Evolutionary conservation across 2,888 invertebrate genomes (phyloP).

Genomic region (Entomobrya proxima): DNA sequence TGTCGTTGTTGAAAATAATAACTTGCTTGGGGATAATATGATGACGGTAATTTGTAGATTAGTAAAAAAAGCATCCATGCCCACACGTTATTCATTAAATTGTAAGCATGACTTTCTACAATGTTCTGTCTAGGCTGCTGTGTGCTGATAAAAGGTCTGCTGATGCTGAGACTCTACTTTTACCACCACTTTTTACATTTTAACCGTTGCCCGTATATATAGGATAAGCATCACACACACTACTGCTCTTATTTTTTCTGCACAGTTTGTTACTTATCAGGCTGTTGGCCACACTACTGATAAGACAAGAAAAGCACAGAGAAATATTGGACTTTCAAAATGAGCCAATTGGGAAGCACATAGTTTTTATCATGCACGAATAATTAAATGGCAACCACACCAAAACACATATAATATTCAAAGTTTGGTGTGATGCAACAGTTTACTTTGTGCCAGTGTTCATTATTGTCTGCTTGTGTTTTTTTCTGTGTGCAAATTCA

Average conservation of each 20-base stretch:
- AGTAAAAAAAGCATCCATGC: background rate
- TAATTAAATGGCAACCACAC: background rate
- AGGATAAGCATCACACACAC: background rate
- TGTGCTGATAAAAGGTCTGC: background rate
- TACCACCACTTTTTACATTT: background rate
- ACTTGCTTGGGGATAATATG: background rate
- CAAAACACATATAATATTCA: conserved; percentile 4
- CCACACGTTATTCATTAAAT: no score
- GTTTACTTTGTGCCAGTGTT: conserved; percentile 15
- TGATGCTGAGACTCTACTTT: no score
- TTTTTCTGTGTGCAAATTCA: background rate
- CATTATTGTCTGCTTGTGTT: background rate
- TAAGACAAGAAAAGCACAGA: no score
- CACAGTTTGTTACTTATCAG: conserved; percentile 28
- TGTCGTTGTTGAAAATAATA: background rate
- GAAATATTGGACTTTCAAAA: conserved; percentile 49
- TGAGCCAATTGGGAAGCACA: conserved; percentile 53
- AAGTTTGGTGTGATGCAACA: conserved; percentile 40
- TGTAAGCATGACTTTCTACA: no score
- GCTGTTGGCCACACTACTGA: conserved; percentile 29
- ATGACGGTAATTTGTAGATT: background rate
- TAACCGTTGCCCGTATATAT: background rate
- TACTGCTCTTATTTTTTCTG: background rate
- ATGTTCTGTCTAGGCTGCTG: no score
- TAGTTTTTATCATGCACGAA: no score